Evolutionary conservation across 1,140 invertebrate species (phyloP).

Genomic region (Anagrus nilaparvatae): DNA sequence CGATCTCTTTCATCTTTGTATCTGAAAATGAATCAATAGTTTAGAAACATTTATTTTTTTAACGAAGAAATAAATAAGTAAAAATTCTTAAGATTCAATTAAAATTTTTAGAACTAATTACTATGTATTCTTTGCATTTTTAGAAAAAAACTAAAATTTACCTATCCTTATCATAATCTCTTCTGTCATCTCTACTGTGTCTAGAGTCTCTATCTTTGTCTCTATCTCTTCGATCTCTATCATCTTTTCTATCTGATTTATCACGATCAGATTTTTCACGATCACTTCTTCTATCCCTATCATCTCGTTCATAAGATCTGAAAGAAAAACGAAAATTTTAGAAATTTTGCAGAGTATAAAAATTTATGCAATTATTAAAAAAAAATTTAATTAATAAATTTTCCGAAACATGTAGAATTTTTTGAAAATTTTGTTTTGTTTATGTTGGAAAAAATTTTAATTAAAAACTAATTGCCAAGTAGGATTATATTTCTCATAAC

Average conservation of each 20-base stretch:
- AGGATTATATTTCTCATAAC: not conserved
- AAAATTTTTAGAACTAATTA: not conserved
- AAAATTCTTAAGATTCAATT: not conserved
- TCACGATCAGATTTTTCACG: slow-evolving; percentile 36
- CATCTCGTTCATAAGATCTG: slow-evolving; percentile 32
- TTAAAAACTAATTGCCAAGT: too few relatives aligned
- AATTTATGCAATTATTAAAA: not conserved
- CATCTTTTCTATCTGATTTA: slow-evolving; percentile 32
- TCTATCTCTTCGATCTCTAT: slow-evolving; percentile 29
- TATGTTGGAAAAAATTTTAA: too few relatives aligned
- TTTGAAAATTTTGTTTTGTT: too few relatives aligned
- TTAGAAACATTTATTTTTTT: slow-evolving; percentile 4
- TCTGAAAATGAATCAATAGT: slow-evolving; percentile 18
- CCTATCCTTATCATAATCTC: slow-evolving; percentile 38
- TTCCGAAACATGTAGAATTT: too few relatives aligned
- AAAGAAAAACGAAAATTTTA: slow-evolving; percentile 3
- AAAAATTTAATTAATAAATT: slow-evolving; percentile 11
- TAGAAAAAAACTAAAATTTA: slow-evolving; percentile 13
- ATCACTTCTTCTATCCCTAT: slow-evolving; percentile 31
- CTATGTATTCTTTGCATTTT: too few relatives aligned
- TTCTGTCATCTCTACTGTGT: slow-evolving; percentile 30
- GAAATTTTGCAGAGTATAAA: too few relatives aligned
- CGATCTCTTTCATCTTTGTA: slow-evolving; percentile 36
- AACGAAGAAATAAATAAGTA: not conserved
- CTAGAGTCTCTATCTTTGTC: slow-evolving; percentile 22